Percentiles rank a stretch among this genome's conserved stretches.
Evolutionary conservation across 1,140 invertebrate species (phyloP).

Genomic region (Brachionus koreanus): DNA sequence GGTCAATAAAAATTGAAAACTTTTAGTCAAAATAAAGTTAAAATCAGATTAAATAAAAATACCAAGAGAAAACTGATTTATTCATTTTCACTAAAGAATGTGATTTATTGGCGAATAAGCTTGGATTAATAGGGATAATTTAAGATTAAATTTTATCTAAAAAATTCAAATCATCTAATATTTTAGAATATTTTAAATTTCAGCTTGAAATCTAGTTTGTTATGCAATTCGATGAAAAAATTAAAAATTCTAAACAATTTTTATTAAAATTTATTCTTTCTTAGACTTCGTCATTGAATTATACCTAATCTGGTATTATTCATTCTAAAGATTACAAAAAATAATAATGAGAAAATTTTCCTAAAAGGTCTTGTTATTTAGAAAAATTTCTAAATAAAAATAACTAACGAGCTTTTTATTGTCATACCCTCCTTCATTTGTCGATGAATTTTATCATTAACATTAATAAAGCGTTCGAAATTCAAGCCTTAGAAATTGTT

Average conservation of each 20-base stretch:
- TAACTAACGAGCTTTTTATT: background rate
- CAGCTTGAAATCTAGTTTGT: background rate
- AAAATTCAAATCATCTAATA: background rate
- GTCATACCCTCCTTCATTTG: background rate
- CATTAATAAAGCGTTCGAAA: slow-evolving; percentile 25
- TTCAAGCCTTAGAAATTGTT: background rate
- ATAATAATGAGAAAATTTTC: slow-evolving; percentile 4
- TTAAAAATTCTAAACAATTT: slow-evolving; percentile 3
- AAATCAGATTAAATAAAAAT: background rate
- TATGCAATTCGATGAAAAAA: background rate
- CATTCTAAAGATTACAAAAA: background rate
- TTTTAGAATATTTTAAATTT: background rate
- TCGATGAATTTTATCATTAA: slow-evolving; percentile 25
- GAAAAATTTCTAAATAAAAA: background rate
- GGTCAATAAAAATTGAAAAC: background rate
- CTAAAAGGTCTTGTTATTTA: background rate
- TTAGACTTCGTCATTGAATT: slow-evolving; percentile 6
- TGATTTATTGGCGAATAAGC: background rate
- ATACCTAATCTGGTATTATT: background rate
- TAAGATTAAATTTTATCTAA: background rate
- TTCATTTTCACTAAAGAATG: background rate
- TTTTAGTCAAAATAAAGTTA: background rate
- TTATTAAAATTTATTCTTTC: slow-evolving; percentile 1
- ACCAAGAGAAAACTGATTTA: background rate
- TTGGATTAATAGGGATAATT: background rate